Evolutionary conservation across 2,113 vertebrate species (phyloP).

Genomic region (Macquaria australasica): DNA sequence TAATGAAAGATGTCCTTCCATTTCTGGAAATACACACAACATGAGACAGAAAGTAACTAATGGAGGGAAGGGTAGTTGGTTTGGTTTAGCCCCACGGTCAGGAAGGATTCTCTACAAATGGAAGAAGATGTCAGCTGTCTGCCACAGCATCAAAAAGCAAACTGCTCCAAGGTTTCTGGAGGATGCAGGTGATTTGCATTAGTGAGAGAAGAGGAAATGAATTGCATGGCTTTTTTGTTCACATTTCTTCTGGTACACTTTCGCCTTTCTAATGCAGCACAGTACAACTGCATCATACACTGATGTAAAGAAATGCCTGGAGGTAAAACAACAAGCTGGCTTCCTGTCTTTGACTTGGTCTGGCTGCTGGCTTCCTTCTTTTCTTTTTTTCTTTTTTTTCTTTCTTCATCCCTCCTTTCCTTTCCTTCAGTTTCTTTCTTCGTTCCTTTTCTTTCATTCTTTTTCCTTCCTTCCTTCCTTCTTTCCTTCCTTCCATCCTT

Average conservation of each 20-base stretch:
- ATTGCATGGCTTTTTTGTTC: conserved; percentile 9
- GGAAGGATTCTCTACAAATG: conserved; percentile 1
- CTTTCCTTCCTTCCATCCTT: background rate
- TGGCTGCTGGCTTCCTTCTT: background rate
- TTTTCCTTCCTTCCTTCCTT: background rate
- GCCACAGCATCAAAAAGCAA: conserved; percentile 16
- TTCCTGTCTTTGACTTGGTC: conserved; percentile 13
- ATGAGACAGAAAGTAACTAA: background rate
- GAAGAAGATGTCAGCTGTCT: conserved; percentile 6
- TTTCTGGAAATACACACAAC: background rate
- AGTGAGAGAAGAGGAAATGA: conserved; percentile 26
- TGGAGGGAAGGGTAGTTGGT: background rate
- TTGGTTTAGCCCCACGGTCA: background rate
- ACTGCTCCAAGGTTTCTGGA: conserved; percentile 9
- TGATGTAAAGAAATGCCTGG: conserved; percentile 47
- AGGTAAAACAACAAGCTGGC: conserved; percentile 30
- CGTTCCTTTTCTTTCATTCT: background rate
- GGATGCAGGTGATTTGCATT: conserved; percentile 12
- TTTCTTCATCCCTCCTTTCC: no score
- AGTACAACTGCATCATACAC: background rate
- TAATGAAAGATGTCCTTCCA: background rate
- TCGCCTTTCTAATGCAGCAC: conserved; percentile 10
- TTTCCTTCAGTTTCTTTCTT: background rate
- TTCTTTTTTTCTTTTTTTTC: background rate
- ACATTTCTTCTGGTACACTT: conserved; percentile 16